Evolutionary conservation across 1,140 invertebrate species (phyloP).

Genomic region (Atta colombica): DNA sequence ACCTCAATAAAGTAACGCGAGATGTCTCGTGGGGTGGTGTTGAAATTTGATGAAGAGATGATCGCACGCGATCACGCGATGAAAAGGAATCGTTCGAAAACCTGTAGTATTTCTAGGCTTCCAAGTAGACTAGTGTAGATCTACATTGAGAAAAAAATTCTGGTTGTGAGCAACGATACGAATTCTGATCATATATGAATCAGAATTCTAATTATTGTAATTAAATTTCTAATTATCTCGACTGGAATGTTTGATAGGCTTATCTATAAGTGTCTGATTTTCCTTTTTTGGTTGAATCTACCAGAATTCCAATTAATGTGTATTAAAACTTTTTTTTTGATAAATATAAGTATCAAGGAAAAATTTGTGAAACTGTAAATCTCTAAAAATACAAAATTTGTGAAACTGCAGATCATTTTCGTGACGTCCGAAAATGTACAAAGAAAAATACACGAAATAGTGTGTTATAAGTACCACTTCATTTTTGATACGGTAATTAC

Average conservation of each 20-base stretch:
- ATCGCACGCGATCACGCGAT: slow-evolving; percentile 13
- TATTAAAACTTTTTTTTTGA: no score
- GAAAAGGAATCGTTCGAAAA: background rate
- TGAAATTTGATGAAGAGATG: slow-evolving; percentile 37
- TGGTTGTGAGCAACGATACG: no score
- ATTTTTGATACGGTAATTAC: background rate
- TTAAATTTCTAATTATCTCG: no score
- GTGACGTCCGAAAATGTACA: background rate
- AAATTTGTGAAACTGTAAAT: background rate
- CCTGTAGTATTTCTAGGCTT: background rate
- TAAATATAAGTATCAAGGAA: background rate
- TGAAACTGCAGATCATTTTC: background rate
- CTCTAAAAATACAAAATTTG: background rate
- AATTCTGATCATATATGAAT: no score
- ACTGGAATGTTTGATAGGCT: no score
- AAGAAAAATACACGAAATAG: background rate
- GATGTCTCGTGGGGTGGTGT: background rate
- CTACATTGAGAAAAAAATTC: no score
- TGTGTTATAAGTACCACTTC: no score
- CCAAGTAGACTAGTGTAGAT: background rate
- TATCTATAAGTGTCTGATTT: no score
- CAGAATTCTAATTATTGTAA: no score
- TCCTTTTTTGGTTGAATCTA: no score
- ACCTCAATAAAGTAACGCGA: slow-evolving; percentile 27
- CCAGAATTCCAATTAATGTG: no score